Evolutionary conservation across 2,113 vertebrate genomes (phyloP).

Genomic region (Marmota flaviventris): DNA sequence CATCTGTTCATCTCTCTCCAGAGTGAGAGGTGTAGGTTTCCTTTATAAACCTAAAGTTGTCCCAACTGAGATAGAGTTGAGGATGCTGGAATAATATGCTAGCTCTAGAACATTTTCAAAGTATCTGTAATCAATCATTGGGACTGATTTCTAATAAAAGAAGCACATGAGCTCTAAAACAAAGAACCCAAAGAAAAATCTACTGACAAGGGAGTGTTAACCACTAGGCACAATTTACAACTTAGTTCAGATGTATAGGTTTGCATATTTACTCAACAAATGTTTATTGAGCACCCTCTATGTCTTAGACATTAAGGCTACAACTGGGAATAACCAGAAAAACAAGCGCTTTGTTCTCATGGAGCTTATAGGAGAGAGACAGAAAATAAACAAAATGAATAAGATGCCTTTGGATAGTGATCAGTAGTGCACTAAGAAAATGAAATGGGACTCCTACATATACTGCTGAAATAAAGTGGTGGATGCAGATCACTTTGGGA

Average conservation of each 20-base stretch:
- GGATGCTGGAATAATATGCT: neutral
- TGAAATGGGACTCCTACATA: neutral
- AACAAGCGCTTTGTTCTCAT: neutral
- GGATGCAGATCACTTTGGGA: neutral
- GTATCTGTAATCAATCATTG: neutral
- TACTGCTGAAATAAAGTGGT: neutral
- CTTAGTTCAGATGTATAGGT: neutral
- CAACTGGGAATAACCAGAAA: neutral
- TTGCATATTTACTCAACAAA: constrained; percentile 13
- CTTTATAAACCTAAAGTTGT: neutral
- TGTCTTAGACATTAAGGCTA: neutral
- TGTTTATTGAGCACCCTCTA: neutral
- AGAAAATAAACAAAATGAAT: constrained; percentile 5
- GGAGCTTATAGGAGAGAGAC: neutral
- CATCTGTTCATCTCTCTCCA: neutral
- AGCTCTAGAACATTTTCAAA: neutral
- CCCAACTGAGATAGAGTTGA: neutral
- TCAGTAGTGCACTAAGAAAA: constrained; percentile 18
- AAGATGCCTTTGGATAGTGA: neutral
- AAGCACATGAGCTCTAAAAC: neutral
- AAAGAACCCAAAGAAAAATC: constrained; percentile 1
- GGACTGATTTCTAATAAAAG: neutral
- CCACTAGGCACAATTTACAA: neutral
- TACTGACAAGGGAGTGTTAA: neutral
- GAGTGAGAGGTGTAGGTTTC: neutral